Evolutionary conservation across 2,888 invertebrate genomes (phyloP).

Genomic region (Hyles lineata): DNA sequence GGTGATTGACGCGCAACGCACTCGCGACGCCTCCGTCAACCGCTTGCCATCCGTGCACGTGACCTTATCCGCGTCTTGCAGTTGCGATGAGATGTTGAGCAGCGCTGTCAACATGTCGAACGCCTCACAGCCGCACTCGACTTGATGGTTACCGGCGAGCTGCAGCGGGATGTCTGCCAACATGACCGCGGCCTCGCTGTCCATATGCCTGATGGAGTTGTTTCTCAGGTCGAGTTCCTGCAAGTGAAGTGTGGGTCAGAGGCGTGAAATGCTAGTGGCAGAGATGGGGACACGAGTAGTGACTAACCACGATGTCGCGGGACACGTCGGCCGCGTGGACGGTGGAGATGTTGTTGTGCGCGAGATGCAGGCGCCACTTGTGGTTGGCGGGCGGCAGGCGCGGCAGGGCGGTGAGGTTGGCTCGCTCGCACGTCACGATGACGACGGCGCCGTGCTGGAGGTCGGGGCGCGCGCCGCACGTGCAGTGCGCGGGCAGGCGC

Average conservation of each 20-base stretch:
- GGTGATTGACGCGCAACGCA: constrained; percentile 18
- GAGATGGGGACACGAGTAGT: not conserved
- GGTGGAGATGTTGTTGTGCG: constrained; percentile 38
- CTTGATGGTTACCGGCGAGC: constrained; percentile 34
- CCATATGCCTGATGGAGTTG: constrained; percentile 27
- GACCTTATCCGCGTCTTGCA: constrained; percentile 6
- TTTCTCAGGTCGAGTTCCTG: constrained; percentile 39
- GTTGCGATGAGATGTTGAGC: constrained; percentile 16
- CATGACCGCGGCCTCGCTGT: constrained; percentile 24
- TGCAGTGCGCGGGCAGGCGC: constrained; percentile 40
- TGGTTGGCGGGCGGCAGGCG: constrained; percentile 3
- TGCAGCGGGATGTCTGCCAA: constrained; percentile 18
- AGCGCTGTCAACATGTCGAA: not conserved
- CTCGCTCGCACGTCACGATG: constrained; percentile 36
- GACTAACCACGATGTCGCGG: constrained; percentile 31
- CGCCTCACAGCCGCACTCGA: constrained; percentile 34
- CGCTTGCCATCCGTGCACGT: constrained; percentile 11
- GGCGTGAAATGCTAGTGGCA: not conserved
- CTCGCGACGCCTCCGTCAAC: constrained; percentile 24
- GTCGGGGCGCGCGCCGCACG: constrained; percentile 32
- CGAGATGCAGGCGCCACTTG: constrained; percentile 36
- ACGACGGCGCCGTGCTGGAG: constrained; percentile 35
- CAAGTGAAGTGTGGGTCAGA: not conserved
- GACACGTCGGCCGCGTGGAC: constrained; percentile 36
- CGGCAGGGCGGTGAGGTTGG: constrained; percentile 31